These are phyloP conservation scores for Melanostigma gelatinosum DNA, from an alignment of 2,113 vertebrate genomes.

Conservation along the genomic window DNA sequence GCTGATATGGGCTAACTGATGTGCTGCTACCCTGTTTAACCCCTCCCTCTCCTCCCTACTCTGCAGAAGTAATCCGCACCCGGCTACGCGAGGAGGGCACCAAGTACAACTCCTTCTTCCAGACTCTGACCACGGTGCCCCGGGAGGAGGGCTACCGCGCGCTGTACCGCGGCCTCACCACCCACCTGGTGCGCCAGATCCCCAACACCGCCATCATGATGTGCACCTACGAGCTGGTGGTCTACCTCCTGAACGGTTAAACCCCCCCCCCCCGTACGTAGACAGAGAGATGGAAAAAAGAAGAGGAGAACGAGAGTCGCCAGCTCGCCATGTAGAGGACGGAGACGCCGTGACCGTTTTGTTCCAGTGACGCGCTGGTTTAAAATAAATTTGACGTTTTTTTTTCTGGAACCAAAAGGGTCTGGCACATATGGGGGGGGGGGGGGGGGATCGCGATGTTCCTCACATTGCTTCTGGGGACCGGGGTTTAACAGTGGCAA, in stretches of 20 bases:
- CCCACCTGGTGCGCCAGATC: conserved; percentile 96
- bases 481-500: conserved; percentile 20
- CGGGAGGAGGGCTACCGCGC: conserved; percentile 95
- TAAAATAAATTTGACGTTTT: conserved; percentile 29
- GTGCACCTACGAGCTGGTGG: conserved; percentile 97
- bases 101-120: conserved; percentile 96
- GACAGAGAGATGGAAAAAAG: background rate
- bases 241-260: conserved; percentile 96
- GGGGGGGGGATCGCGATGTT: background rate
- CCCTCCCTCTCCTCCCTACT: background rate
- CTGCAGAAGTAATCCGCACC: conserved; percentile 96
- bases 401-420: conserved; percentile 33
- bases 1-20: background rate
- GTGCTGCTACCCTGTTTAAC: background rate
- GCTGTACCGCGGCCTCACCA: conserved; percentile 95
- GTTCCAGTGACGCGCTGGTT: conserved; percentile 13
- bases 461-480: conserved; percentile 19
- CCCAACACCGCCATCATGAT: conserved; percentile 99
- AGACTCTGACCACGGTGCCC: conserved; percentile 91
- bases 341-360: conserved; percentile 11
- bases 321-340: conserved; percentile 21
- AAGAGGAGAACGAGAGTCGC: conserved; percentile 27
- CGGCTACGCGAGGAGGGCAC: conserved; percentile 97
- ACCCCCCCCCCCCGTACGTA: background rate
- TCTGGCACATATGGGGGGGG: background rate